Percentiles rank a stretch among this genome's conserved stretches.
Evolutionary conservation across 2,888 invertebrate species (phyloP).

Genomic region (Dynastes tityus): DNA sequence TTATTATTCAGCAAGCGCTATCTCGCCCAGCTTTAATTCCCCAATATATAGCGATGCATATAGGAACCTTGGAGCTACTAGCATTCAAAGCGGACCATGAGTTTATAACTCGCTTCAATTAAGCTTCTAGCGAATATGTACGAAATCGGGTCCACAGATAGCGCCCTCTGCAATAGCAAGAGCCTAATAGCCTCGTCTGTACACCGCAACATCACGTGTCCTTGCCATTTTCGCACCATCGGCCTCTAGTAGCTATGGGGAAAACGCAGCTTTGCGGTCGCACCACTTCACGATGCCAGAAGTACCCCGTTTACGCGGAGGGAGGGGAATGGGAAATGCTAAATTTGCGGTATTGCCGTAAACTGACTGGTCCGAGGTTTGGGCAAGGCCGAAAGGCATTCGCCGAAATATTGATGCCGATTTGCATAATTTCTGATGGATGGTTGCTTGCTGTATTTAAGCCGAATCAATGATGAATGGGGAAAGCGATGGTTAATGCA

Average conservation of each 20-base stretch:
- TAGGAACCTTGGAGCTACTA: no score
- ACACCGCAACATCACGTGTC: no score
- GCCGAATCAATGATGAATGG: neutral
- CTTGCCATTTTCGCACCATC: neutral
- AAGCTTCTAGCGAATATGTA: neutral
- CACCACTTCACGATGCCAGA: neutral
- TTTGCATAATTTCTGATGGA: conserved; percentile 30
- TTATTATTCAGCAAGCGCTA: conserved; percentile 23
- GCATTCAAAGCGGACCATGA: no score
- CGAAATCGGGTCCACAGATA: no score
- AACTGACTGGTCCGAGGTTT: conserved; percentile 2
- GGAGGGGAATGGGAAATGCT: conserved; percentile 1
- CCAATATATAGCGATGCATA: no score
- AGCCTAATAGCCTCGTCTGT: no score
- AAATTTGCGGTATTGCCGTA: conserved; percentile 28
- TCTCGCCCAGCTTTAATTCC: neutral
- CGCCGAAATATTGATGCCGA: conserved; percentile 27
- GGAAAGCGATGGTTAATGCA: neutral
- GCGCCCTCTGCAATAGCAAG: no score
- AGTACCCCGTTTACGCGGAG: neutral
- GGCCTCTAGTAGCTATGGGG: neutral
- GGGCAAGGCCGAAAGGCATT: no score
- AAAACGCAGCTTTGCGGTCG: neutral
- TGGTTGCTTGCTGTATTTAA: neutral
- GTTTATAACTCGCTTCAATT: no score